Percentiles rank a stretch among this genome's conserved stretches.
Evolutionary conservation across 2,797 vertebrate species (phyloP).

Genomic region (Eospalax fontanierii): DNA sequence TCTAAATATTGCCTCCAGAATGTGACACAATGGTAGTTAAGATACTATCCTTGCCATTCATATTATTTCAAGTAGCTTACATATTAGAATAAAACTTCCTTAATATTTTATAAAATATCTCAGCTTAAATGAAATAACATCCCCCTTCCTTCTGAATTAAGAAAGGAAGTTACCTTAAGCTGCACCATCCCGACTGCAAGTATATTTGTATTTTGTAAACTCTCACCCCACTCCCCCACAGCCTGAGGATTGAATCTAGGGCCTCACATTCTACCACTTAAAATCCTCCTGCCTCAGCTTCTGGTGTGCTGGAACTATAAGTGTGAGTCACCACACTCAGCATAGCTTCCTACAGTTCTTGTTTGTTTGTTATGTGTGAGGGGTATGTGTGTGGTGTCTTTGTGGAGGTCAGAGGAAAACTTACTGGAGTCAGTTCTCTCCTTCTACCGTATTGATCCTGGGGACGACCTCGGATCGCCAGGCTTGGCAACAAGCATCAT

Average conservation of each 20-base stretch:
- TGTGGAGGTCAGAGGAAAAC: not conserved
- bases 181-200: no score
- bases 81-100: constrained; percentile 38
- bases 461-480: not conserved
- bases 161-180: not conserved
- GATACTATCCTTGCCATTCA: not conserved
- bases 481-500: not conserved
- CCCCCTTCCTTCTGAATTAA: not conserved
- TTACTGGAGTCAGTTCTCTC: not conserved
- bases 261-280: not conserved
- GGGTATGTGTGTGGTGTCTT: not conserved
- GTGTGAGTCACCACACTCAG: not conserved
- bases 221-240: no score
- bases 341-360: not conserved
- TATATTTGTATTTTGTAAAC: constrained; percentile 42
- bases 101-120: constrained; percentile 48
- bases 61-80: not conserved
- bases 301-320: not conserved
- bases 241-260: not conserved
- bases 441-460: not conserved
- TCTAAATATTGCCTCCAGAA: constrained; percentile 16
- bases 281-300: not conserved
- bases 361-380: not conserved
- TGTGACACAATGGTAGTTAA: constrained; percentile 9
- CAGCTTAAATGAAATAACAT: constrained; percentile 51